Evolutionary conservation across 2,888 invertebrate genomes (phyloP), one percentile per base, ranked within the genome.

Genomic region (Salticus scenicus): DNA sequence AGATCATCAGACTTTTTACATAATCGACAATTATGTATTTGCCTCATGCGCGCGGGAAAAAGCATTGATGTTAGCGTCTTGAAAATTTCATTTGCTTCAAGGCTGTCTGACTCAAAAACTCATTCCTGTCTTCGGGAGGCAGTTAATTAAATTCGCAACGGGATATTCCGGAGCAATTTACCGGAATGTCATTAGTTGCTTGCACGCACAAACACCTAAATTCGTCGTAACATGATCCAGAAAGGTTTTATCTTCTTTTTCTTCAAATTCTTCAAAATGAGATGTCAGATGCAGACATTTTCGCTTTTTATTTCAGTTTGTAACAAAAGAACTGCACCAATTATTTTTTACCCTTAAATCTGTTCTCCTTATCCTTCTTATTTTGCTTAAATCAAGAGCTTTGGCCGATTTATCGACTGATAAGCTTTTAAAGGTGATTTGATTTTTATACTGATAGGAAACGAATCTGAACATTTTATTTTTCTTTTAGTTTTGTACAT

Each of bases 81-180:
- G 5, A 5, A 24, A 57, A 57, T 57, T 57, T 57, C 57, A 57
- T 57, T 57, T 57, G 57, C 24, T 20, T 57, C 57, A 57, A 57
- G 57, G 57, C 17, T 57, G 24, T 24, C 57, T 57, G 57, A 24
- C 57, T 57, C 57, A 57, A 57, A 57, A 57, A 57, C 57, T 12
- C 57, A 57, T 57, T 57, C 57, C 57, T 24, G 57, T 57, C 57
- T 57, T 57, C 12, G 20, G 57, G 57, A 24, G 57, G 24, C 57
- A 57, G 57, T 57, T 57, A 57, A 57, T 57, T 57, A 57, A 57
- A 57, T 57, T 57, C 57, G 57, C 57, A 57, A 57, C 57, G 57
- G 57, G 57, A 24, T 24, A 57, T 57, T 57, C 57, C 57, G 57
- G 57, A 17, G 57, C 57, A 57, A 57, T 57, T 57, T 57, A 24